Evolutionary conservation across 2,113 vertebrate genomes (phyloP), one percentile per base, ranked within the genome.

Genomic region (Oncorhynchus keta): DNA sequence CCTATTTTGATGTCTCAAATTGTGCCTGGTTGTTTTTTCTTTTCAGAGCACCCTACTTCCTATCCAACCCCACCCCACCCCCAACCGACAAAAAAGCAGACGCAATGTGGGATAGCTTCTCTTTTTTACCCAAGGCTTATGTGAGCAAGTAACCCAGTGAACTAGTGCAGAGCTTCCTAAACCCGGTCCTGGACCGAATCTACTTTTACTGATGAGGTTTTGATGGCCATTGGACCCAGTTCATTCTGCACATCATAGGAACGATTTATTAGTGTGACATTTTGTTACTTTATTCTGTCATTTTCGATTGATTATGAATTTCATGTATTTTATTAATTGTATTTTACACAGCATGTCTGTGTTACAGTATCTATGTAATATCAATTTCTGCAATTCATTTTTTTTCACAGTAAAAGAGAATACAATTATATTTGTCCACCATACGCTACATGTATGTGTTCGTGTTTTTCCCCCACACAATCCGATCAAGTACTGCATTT

Each of bases 21-120:
- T 89, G 92, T 94, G 93, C 93, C 93, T 94, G 92, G 89, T 81
- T 88, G 87, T 91, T 90, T 89, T 82, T 89, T 82, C 83, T 87
- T 45, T 45, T 45, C 39, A 45, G 39, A 45, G 39, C 9, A 45
- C 39, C 39, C 39, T 45, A 45, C 39, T 11, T 45, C 8, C 75
- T 39, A 30, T 77, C 77, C 71, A 55, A 51, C 49, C 84, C 81
- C 76, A 71, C 57, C 49, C 49, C 8, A 18, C 62, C 62, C 62
- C 22, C 16, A 14, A 3, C 24, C 26, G 3, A 26, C 62, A 12
- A 65, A 32, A 30, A 57, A 45, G 72, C 64, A 72, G 68, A 11
- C 77, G 73, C 83, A 73, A 73, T 28, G 78, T 67, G 51, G 59
- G 76, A 80, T 83, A 64, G 14, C 18, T 70, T 32, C 39, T 76